These are phyloP conservation scores for Rotaria sp. DNA, from an alignment of 2,888 invertebrate species.

Conservation along the genomic window DNA sequence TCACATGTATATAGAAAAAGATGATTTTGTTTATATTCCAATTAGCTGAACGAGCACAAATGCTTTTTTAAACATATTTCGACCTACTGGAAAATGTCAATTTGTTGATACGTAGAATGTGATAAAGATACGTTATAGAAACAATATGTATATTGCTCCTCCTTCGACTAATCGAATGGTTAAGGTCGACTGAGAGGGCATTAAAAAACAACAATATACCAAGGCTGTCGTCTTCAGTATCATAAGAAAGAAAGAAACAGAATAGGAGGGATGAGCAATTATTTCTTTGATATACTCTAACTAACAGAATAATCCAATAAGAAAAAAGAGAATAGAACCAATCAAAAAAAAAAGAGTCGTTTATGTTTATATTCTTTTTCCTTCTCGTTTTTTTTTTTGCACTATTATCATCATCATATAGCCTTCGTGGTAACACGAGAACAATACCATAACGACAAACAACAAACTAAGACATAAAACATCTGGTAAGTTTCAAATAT, in stretches of 20 bases:
- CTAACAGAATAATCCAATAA: not conserved
- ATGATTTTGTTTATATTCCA: constrained; percentile 9
- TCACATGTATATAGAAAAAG: not conserved
- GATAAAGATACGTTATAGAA: constrained; percentile 14
- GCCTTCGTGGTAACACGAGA: not conserved
- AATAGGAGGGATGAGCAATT: not conserved
- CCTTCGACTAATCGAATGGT: constrained; percentile 11
- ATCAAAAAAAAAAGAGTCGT: not conserved
- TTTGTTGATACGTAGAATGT: not conserved
- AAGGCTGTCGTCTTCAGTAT: not conserved
- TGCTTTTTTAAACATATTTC: constrained; percentile 14
- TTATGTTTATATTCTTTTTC: not conserved
- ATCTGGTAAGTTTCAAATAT: not conserved
- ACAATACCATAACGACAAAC: not conserved
- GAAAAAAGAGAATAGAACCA: not conserved
- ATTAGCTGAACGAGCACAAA: constrained; percentile 7
- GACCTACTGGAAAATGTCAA: constrained; percentile 22
- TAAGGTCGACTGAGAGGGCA: constrained; percentile 19
- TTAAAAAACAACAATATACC: constrained; percentile 2
- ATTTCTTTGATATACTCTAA: not conserved
- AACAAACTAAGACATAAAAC: not conserved
- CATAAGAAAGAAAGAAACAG: not conserved
- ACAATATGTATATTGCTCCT: not conserved
- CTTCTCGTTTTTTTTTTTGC: not conserved
- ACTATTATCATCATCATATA: not conserved